Base-by-base conservation (phyloP, 2,113 vertebrate species). In the Oreochromis spilurus region DNA sequence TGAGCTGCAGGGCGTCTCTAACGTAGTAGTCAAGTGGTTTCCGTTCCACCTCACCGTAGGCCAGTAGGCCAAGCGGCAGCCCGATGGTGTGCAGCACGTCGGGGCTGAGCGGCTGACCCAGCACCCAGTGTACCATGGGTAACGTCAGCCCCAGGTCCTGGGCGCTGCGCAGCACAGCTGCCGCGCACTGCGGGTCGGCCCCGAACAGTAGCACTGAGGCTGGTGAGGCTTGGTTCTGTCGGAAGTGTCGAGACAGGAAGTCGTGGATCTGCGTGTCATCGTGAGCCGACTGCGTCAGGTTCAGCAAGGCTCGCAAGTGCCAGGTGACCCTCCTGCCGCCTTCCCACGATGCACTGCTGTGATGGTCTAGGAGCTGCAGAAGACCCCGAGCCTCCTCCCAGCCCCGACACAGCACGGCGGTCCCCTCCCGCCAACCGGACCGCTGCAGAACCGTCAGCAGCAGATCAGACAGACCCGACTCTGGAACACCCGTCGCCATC, bases 31-130 rank as follows among this genome's bases (percentile, higher is more conserved):
- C 97, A 58, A 99, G 93, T 0, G 97, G 96, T 0, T 98, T 97
- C 12, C 79, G 91, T n/a, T 92, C 92, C 55, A 97, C 95, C 87
- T 98, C 97, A 0, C 98, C 98, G 0, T 97, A 97, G 0, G 98
- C 98, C 88, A 99, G 89, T 16, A 99, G 93, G 16, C 98, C 97
- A 0, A 92, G 92, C 0, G 98, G 98, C 84, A 98, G 92, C 3
- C 97, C 97, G 1, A 97, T 92, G 0, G 96, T 96, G 45, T 97
- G 97, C 88, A 99, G 95, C 0, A 96, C 96, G 0, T 95, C 89
- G 0, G 97, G 85, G 0, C 96, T 95, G 62, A 98, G 94, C 0
- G 98, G 97, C 6, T 97, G 96, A 38, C 97, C 98, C 95, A 98
- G 92, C 67, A 99, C 58, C 98, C 98, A 98, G 89, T 96, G 97